Conservation (phyloP, 2,113 vertebrate genomes). For the Melospiza melodia region DNA sequence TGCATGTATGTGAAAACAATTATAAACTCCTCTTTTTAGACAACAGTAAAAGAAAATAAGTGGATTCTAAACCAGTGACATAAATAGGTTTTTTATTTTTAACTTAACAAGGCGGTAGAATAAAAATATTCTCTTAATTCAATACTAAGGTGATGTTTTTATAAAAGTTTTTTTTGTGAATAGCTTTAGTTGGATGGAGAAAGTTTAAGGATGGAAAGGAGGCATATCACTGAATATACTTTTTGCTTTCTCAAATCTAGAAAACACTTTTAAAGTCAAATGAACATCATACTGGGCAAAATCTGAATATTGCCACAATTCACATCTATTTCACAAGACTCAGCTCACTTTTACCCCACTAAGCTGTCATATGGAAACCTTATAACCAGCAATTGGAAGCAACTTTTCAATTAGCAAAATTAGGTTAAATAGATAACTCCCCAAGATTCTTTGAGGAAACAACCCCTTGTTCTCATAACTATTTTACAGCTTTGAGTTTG, state of each 20-base stretch:
- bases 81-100: background rate
- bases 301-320: background rate
- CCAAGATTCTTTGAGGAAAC: background rate
- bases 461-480: background rate
- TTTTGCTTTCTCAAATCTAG: background rate
- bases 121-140: background rate
- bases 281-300: background rate
- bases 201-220: background rate
- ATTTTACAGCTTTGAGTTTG: background rate
- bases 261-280: background rate
- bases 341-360: background rate
- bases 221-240: background rate
- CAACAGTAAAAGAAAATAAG: background rate
- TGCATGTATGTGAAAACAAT: background rate
- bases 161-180: background rate
- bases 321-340: background rate
- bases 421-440: background rate
- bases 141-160: accelerated
- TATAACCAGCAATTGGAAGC: background rate
- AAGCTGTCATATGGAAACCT: background rate
- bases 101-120: background rate
- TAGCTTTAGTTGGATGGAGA: background rate
- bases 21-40: background rate
- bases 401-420: background rate
- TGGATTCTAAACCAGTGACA: background rate